Evolutionary conservation across 2,113 vertebrate genomes (phyloP), one percentile per base, ranked within the genome.

Genomic region (Planiliza haematocheilus): DNA sequence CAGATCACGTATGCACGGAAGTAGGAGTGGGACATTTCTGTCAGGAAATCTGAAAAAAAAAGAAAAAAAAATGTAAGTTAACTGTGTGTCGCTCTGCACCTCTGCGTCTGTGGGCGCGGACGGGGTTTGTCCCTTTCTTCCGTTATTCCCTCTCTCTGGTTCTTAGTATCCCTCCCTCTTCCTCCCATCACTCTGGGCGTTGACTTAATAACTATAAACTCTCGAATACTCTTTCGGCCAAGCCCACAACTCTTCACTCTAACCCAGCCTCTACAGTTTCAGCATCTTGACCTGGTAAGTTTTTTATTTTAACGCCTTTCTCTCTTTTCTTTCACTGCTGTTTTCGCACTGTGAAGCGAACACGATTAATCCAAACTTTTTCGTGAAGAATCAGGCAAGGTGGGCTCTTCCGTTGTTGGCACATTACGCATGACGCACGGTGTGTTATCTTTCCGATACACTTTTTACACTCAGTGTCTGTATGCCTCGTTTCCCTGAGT

Each of bases 171-270:
- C 48, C 62, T 67, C 84, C 70, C 57, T 59, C 36, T 59, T 56
- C 70, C 76, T 57, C 74, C 48, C 82, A 59, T 63, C 52, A 10
- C 3, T 37, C 4, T 63, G 88, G 89, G 90, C 81, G 90, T 89
- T 72, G 71, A 70, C 81, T 20, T 1, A 9, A 59, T 14, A 16
- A 36, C 43, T 82, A 81, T 86, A 90, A 77, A 79, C 18, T 30
- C 24, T 50, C 39, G 52, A 30, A 51, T 41, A 70, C 82, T 84
- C 73, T 77, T 38, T 14, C 8, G 13, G 18, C 6, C n/a, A 62
- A 48, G 21, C 55, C 24, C 13, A 1, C 48, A 20, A 2, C 69
- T 30, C 55, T 8, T 43, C 61, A 39, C 66, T 8, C 13, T 18
- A 24, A 16, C 56, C 3, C 39, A 7, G 2, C 10, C 24, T 30